Percentiles rank a stretch among this genome's conserved stretches.
These are phyloP conservation scores for Synergus umbraculus DNA, from an alignment of 2,888 invertebrate species.

Conservation along the genomic window DNA sequence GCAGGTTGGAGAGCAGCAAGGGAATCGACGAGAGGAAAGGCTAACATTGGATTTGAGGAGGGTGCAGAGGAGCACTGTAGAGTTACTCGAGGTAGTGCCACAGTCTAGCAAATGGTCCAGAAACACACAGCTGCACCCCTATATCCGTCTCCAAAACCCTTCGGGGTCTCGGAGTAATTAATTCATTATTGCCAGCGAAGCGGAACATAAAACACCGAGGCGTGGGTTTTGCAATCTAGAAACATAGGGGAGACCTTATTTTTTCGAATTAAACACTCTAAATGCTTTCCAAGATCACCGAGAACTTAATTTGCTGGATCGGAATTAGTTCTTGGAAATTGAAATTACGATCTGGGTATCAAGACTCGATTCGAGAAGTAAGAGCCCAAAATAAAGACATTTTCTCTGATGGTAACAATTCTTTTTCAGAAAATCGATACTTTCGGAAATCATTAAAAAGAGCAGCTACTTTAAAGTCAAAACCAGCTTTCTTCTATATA, in stretches of 20 bases:
- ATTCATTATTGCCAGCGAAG: slow-evolving; percentile 53
- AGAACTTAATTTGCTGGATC: not conserved
- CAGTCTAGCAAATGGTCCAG: slow-evolving; percentile 64
- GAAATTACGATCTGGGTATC: not conserved
- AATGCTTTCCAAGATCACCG: not conserved
- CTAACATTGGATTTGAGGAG: slow-evolving; percentile 45
- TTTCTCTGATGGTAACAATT: not conserved
- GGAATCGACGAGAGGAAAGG: slow-evolving; percentile 44
- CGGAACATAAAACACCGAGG: not conserved
- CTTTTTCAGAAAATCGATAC: not conserved
- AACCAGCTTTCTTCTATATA: slow-evolving; percentile 42
- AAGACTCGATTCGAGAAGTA: not conserved
- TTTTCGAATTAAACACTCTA: not conserved
- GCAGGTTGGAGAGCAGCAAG: slow-evolving; percentile 48
- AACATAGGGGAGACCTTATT: not conserved
- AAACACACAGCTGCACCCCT: slow-evolving; percentile 61
- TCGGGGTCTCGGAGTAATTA: slow-evolving; percentile 57
- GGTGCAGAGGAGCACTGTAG: slow-evolving; percentile 44
- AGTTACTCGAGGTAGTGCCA: slow-evolving; percentile 54
- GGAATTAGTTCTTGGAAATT: not conserved
- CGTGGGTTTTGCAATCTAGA: not conserved
- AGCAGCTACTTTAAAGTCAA: not conserved
- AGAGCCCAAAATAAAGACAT: no score
- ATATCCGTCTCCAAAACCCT: slow-evolving; percentile 57
- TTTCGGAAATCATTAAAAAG: not conserved